A percentile compares a stretch with the other conserved stretches of the same genome.
phyloP scores from a whole-genome alignment of 2,113 vertebrate species.

The Opisthocomus hoazin region DNA sequence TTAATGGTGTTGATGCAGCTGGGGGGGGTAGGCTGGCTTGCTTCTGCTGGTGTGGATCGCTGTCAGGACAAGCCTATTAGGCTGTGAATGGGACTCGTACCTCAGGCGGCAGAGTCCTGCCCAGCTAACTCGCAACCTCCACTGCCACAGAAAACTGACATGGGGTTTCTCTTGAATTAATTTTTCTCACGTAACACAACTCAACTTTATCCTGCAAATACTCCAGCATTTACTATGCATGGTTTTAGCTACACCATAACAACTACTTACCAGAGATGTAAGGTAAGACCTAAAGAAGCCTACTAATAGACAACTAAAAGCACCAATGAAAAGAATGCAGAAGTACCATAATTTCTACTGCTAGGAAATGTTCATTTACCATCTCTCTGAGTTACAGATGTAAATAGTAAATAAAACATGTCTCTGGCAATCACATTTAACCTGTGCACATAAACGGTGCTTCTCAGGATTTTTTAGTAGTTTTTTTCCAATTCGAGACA shows the following conservation, averaged over 20 bases:
- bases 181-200: not conserved
- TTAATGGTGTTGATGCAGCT: not conserved
- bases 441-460: not conserved
- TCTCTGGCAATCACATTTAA: not conserved
- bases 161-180: not conserved
- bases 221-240: not conserved
- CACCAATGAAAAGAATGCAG: not conserved
- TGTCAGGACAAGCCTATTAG: not conserved
- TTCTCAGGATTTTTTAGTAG: not conserved
- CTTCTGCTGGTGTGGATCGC: fast-evolving
- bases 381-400: not conserved
- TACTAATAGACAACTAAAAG: not conserved
- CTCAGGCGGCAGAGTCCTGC: not conserved
- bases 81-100: not conserved
- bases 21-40: not conserved
- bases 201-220: not conserved
- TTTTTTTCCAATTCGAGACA: not conserved
- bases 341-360: not conserved
- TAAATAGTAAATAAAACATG: not conserved
- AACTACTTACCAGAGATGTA: not conserved
- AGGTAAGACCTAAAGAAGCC: not conserved
- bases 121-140: not conserved
- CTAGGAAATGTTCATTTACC: not conserved
- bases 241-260: not conserved
- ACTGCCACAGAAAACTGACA: not conserved